phyloP scores from a whole-genome alignment of 2,797 vertebrate species.

The Brotula barbata region DNA sequence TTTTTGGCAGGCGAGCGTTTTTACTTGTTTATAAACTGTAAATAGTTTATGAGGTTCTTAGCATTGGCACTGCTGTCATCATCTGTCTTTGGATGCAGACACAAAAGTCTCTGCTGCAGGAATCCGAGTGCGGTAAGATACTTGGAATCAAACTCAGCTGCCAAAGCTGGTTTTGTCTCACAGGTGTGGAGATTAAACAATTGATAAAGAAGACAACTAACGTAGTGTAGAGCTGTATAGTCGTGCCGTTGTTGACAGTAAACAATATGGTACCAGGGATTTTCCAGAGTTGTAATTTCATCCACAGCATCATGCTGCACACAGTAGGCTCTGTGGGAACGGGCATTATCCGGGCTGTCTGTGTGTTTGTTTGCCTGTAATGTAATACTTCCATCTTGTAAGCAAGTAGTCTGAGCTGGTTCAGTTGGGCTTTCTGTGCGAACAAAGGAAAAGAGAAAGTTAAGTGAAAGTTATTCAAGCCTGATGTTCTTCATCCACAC shows the following conservation, averaged over 20 bases:
- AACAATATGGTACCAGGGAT: neutral
- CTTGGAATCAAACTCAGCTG: neutral
- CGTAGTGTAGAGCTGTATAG: neutral
- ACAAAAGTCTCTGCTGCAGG: slow-evolving; percentile 20
- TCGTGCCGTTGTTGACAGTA: slow-evolving; percentile 6
- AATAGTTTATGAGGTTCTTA: slow-evolving; percentile 57
- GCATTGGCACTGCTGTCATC: slow-evolving; percentile 50
- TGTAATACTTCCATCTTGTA: slow-evolving; percentile 37
- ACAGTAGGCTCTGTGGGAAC: slow-evolving; percentile 6
- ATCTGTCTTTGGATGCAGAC: slow-evolving; percentile 37
- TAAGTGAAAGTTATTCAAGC: slow-evolving; percentile 1
- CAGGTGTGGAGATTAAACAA: slow-evolving; percentile 6
- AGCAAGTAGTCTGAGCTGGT: slow-evolving; percentile 41
- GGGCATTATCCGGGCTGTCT: slow-evolving; percentile 41
- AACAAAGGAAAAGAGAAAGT: slow-evolving; percentile 23
- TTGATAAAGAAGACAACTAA: neutral
- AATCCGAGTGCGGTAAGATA: neutral
- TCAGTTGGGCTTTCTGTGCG: slow-evolving; percentile 12
- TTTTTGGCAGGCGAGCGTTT: slow-evolving; percentile 55
- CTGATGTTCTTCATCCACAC: no score
- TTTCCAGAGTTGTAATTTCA: slow-evolving; percentile 20
- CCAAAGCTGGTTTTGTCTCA: slow-evolving; percentile 2
- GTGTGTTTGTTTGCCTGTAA: slow-evolving; percentile 47
- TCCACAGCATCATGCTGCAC: neutral
- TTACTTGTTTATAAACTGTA: slow-evolving; percentile 59